phyloP scores from a whole-genome alignment of 2,888 invertebrate genomes.

The Dasypogon diadema region DNA sequence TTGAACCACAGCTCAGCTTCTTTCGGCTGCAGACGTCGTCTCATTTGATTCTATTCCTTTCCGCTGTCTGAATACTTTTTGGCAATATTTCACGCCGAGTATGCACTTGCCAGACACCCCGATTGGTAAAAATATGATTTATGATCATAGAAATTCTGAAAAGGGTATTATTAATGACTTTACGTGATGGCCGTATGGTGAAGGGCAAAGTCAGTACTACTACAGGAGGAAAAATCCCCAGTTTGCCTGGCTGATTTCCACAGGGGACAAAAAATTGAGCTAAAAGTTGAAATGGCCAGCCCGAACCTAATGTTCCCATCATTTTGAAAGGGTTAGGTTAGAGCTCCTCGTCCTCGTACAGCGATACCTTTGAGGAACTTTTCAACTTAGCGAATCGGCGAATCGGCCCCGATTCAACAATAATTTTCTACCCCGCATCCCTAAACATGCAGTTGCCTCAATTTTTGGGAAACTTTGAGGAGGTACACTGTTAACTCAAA shows the following conservation, averaged over 20 bases:
- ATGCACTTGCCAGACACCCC: conserved; percentile 50
- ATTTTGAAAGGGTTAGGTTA: conserved; percentile 12
- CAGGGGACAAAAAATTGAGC: conserved; percentile 43
- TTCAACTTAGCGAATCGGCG: neutral
- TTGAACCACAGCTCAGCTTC: conserved; percentile 19
- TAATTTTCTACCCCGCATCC: conserved; percentile 29
- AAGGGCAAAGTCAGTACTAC: conserved; percentile 4
- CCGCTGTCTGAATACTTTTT: conserved; percentile 42
- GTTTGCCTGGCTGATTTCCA: conserved; percentile 28
- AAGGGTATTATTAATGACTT: conserved; percentile 48
- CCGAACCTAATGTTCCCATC: conserved; percentile 39
- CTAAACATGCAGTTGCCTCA: conserved; percentile 19
- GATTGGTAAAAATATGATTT: conserved; percentile 50
- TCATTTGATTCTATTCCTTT: conserved; percentile 45
- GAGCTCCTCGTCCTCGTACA: conserved; percentile 6
- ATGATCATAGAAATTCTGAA: conserved; percentile 43
- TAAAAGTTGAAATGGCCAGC: conserved; percentile 43
- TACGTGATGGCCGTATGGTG: conserved; percentile 44
- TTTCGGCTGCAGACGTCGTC: conserved; percentile 22
- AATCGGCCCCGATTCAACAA: conserved; percentile 13
- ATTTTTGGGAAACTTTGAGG: conserved; percentile 10
- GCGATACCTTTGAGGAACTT: conserved; percentile 35
- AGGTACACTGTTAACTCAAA: conserved; percentile 32
- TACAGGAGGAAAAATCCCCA: neutral
- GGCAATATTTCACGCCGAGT: conserved; percentile 47